These are phyloP conservation scores for Zelostemma sp. DNA, from an alignment of 1,140 invertebrate species.

Conservation along the genomic window DNA sequence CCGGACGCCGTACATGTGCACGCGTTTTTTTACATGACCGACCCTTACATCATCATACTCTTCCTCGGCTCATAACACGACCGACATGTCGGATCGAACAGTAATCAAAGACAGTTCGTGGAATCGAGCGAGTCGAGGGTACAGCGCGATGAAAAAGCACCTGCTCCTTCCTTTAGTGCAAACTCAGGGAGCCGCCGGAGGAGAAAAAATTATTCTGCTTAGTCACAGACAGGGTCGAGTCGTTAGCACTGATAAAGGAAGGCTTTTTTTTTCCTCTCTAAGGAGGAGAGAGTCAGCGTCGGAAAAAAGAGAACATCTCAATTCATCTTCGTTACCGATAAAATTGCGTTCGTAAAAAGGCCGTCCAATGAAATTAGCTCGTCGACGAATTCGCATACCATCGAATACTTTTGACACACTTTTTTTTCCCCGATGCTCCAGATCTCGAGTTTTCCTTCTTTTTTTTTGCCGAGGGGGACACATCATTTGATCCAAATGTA, in stretches of 20 bases:
- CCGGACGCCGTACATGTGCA: constrained; percentile 27
- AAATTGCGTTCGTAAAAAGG: too few relatives aligned
- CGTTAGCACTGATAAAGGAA: constrained; percentile 36
- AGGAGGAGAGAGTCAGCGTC: constrained; percentile 18
- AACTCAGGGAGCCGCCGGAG: constrained; percentile 16
- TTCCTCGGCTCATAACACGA: constrained; percentile 14
- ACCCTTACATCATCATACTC: constrained; percentile 22
- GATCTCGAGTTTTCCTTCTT: neutral
- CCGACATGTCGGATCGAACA: constrained; percentile 27
- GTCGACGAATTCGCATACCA: too few relatives aligned
- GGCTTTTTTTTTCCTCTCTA: constrained; percentile 23
- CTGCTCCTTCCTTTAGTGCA: constrained; percentile 29
- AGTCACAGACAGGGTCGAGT: constrained; percentile 31
- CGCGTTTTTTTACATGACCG: constrained; percentile 10
- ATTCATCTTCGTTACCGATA: constrained; percentile 7
- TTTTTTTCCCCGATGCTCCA: too few relatives aligned
- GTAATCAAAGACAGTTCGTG: constrained; percentile 44
- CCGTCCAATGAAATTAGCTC: too few relatives aligned
- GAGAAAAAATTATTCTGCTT: constrained; percentile 33
- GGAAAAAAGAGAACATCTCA: constrained; percentile 11
- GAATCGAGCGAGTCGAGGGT: too few relatives aligned
- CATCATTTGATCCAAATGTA: constrained; percentile 57
- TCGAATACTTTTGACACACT: too few relatives aligned
- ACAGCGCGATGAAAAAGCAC: constrained; percentile 25
- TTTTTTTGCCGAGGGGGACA: constrained; percentile 1